Evolutionary conservation across 2,888 invertebrate genomes (phyloP), one percentile per base, ranked within the genome.

Genomic region (Lasioglossum vierecki): DNA sequence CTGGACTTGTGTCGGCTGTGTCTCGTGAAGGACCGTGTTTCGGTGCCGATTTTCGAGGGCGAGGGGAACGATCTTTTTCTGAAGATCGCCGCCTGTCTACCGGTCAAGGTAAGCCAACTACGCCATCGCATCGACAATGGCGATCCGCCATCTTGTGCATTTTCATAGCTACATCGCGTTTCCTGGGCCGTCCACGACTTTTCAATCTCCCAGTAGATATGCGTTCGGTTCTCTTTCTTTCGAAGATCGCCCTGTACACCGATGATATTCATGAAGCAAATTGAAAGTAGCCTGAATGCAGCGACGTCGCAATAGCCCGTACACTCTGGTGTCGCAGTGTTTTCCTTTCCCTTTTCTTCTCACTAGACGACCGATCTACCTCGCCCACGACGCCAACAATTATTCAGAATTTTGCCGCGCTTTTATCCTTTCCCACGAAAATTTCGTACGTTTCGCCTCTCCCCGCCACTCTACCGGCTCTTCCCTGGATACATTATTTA

Each of bases 1-100:
- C 88, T 95, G 92, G 94, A 95, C 84, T 88, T 95, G 89, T 95
- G 95, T 92, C 94, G 95, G 88, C 91, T 95, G 92, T 95, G 95
- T 92, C 94, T 95, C 88, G 94, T 94, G 85, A 95, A 95, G 92
- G 95, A 96, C 94, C 94, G 96, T 94, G 97, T 97, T 75, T 96
- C 96, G 93, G 96, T 97, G 93, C 95, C 96, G 92, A 97, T 97
- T 94, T 97, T 97, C 93, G 97, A 96, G 90, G 97, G 96, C 90
- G 96, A 96, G 92, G 97, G 96, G 92, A 97, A 97, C 88, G 95
- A 95, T 86, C 94, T 97, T 91, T 97, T 96, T 93, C 94, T 96
- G 89, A 97, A 97, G 96, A 97, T 97, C 95, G 96, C 96, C 85
- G 95, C 97, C 90, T 97, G 97, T 95, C 96, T 97, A 94, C 97